These are phyloP conservation scores for Hylia prasina DNA, from an alignment of 2,113 vertebrate genomes.

Conservation along the genomic window DNA sequence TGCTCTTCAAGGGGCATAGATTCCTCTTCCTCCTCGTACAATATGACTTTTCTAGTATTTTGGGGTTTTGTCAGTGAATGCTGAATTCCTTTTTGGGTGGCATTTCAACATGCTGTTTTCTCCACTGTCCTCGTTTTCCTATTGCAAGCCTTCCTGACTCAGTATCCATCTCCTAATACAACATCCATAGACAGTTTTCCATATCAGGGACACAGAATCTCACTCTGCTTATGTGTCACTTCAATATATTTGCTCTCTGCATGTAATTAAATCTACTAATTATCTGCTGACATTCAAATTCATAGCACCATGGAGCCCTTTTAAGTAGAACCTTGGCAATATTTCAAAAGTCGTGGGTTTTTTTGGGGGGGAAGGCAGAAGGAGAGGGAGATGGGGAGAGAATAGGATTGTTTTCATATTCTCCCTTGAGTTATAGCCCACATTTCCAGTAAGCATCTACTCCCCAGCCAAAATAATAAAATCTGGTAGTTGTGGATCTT, in stretches of 20 bases:
- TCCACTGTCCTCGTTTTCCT: neutral
- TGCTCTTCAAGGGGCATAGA: neutral
- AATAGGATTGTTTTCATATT: neutral
- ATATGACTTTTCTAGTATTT: neutral
- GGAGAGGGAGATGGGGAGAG: neutral
- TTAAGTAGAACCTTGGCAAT: neutral
- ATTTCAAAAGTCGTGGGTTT: neutral
- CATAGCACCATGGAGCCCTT: neutral
- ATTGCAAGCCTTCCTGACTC: neutral
- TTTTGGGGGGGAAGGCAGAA: rapidly evolving
- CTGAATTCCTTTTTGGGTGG: neutral
- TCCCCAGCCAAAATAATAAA: neutral
- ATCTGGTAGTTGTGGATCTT: neutral
- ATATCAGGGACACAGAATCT: neutral
- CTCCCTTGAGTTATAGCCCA: neutral
- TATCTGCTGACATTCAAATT: neutral
- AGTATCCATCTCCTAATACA: neutral
- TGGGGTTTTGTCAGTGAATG: neutral
- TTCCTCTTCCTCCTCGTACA: neutral
- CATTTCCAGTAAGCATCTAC: neutral
- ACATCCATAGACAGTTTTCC: neutral
- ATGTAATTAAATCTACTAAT: neutral
- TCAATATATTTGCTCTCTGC: neutral
- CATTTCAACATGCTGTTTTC: neutral
- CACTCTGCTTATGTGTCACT: neutral